Conservation (phyloP, 2,113 vertebrate species). For the Oxyruncus cristatus region DNA sequence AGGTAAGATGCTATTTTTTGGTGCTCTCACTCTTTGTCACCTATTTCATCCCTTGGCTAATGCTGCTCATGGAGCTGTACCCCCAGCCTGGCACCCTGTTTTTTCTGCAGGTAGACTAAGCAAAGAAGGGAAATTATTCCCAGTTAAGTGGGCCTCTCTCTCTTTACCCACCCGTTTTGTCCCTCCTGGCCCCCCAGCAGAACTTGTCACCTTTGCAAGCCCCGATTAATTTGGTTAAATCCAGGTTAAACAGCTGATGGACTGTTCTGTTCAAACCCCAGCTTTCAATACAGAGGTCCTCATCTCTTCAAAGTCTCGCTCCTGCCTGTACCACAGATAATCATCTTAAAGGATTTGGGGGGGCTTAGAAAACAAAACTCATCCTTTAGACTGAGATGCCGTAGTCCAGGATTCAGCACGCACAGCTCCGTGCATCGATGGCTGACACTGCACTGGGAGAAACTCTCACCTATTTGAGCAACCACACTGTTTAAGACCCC, state of each 20-base stretch:
- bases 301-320: not conserved
- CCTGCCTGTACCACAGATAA: not conserved
- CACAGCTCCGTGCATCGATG: rapidly evolving
- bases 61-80: not conserved
- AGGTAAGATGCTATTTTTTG: not conserved
- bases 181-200: not conserved
- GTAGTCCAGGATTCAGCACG: rapidly evolving
- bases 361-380: constrained; percentile 17
- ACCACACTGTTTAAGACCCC: not conserved
- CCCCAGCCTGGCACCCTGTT: not conserved
- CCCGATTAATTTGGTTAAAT: not conserved
- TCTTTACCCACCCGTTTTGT: not conserved
- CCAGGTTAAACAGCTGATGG: not conserved
- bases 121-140: not conserved
- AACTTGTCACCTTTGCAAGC: not conserved
- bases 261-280: not conserved
- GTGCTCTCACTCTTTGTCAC: not conserved
- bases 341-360: constrained; percentile 26
- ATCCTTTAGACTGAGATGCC: not conserved
- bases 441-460: not conserved
- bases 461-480: not conserved
- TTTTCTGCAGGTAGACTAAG: not conserved
- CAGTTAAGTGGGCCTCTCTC: not conserved
- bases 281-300: not conserved
- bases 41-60: not conserved